phyloP scores from a whole-genome alignment of 2,888 invertebrate genomes.

The Catocala nupta region DNA sequence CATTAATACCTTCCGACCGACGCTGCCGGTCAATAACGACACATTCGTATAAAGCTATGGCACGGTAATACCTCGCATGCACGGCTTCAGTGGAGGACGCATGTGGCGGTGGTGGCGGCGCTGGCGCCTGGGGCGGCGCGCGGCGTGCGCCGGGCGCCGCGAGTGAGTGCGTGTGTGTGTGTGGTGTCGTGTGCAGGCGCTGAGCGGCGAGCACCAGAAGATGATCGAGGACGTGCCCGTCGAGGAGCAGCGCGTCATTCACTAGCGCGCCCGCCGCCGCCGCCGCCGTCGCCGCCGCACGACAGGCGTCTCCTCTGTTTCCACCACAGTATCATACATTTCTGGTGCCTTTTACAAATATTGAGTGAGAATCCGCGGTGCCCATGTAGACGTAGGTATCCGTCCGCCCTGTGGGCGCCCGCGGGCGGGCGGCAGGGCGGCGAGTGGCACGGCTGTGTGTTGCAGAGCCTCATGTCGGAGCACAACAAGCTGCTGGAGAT shows the following conservation, averaged over 20 bases:
- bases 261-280: constrained; percentile 58
- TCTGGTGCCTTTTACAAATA: too few relatives aligned
- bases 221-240: constrained; percentile 88
- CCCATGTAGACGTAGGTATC: too few relatives aligned
- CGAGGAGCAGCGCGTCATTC: constrained; percentile 72
- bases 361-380: too few relatives aligned
- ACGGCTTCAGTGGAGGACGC: constrained; percentile 23
- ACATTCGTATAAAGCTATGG: too few relatives aligned
- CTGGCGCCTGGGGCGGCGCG: too few relatives aligned
- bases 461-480: constrained; percentile 87
- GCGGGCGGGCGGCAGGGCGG: neutral
- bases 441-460: constrained; percentile 45
- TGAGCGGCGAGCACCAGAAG: constrained; percentile 94
- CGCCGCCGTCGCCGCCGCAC: neutral
- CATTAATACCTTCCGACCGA: too few relatives aligned
- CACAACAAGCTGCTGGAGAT: constrained; percentile 85
- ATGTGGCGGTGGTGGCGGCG: constrained; percentile 43
- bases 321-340: too few relatives aligned
- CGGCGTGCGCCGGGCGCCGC: constrained; percentile 46
- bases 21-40: too few relatives aligned
- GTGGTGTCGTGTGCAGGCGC: constrained; percentile 87
- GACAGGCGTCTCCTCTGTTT: too few relatives aligned
- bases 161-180: constrained; percentile 38
- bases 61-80: neutral
- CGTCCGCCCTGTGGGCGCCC: too few relatives aligned